These are phyloP conservation scores for Apocheima hispidaria DNA, from an alignment of 2,888 invertebrate genomes.

Conservation along the genomic window DNA sequence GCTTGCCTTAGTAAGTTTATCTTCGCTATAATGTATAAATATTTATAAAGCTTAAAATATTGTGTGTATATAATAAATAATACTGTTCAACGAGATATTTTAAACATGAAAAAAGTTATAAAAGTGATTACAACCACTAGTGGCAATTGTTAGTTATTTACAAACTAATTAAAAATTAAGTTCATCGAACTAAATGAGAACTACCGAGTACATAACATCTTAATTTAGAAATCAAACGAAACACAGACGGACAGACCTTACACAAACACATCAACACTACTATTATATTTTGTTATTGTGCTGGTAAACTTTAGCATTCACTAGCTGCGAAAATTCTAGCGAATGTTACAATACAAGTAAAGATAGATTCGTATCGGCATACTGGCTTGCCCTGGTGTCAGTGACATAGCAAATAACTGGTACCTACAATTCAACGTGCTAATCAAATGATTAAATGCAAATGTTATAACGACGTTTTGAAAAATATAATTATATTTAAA, in stretches of 20 bases:
- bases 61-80: neutral
- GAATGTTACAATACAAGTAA: neutral
- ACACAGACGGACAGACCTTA: neutral
- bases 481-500: no score
- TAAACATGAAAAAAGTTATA: neutral
- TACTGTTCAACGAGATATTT: neutral
- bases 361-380: no score
- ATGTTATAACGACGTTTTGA: no score
- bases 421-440: no score
- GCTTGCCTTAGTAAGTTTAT: no score
- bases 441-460: no score
- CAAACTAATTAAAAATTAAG: neutral
- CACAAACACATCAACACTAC: neutral
- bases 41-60: neutral
- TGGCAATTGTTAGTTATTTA: no score
- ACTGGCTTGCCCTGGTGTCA: no score
- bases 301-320: neutral
- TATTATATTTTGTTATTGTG: neutral
- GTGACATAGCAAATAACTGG: no score
- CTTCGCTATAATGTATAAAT: neutral
- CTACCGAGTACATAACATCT: neutral
- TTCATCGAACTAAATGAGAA: neutral
- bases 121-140: neutral
- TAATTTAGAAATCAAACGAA: constrained; percentile 1
- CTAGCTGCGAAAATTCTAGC: neutral